Percentiles rank a stretch among this genome's conserved stretches.
phyloP scores from a whole-genome alignment of 92 coral and sea anemone species.

The Palythoa heliodiscus region DNA sequence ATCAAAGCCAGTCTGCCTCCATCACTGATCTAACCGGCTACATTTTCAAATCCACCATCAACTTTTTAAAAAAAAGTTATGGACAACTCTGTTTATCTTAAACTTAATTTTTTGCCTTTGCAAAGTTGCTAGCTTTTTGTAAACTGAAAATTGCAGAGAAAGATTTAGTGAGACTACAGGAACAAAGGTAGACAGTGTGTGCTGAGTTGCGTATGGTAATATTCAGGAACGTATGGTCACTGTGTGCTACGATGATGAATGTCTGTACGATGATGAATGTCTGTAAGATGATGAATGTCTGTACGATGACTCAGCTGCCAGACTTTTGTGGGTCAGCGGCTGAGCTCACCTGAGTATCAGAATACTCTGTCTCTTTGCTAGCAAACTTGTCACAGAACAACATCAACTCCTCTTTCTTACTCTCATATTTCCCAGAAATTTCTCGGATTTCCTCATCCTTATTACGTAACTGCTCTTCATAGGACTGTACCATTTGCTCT shows the following conservation, averaged over 20 bases:
- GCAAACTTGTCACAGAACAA: conserved; percentile 62
- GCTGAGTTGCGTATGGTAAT: not conserved
- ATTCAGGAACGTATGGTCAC: not conserved
- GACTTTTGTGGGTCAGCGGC: conserved; percentile 24
- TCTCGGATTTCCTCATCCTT: conserved; percentile 65
- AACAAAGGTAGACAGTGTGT: not conserved
- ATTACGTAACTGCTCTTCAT: conserved; percentile 51
- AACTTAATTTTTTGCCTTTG: too few relatives aligned
- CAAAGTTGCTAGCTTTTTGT: too few relatives aligned
- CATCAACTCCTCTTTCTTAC: conserved; percentile 66
- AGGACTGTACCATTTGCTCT: conserved; percentile 53
- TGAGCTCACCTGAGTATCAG: conserved; percentile 59
- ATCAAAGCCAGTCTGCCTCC: too few relatives aligned
- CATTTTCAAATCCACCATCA: too few relatives aligned
- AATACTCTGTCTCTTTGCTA: conserved; percentile 53
- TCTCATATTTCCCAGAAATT: conserved; percentile 55
- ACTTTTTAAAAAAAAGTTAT: too few relatives aligned
- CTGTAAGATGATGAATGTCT: not conserved
- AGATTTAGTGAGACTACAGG: too few relatives aligned
- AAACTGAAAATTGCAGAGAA: too few relatives aligned
- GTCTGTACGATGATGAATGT: conserved; percentile 18
- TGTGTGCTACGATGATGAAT: not conserved
- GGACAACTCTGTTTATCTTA: too few relatives aligned
- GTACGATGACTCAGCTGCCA: conserved; percentile 45
- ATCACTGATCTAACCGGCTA: too few relatives aligned